phyloP scores from a whole-genome alignment of 2,888 invertebrate species.

The Apamea crenata region DNA sequence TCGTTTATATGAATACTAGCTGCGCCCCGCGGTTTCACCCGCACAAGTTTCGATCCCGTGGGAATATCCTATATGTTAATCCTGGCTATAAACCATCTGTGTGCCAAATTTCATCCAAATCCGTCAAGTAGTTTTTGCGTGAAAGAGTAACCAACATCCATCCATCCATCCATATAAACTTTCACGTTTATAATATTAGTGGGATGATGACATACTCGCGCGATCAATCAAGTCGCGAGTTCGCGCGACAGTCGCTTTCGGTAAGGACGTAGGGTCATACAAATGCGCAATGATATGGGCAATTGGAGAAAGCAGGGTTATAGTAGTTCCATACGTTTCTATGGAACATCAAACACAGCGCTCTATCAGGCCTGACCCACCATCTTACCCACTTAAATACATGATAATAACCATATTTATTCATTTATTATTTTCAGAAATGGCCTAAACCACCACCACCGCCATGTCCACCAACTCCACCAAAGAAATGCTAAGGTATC shows the following conservation, averaged over 20 bases:
- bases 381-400: neutral
- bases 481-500: conserved; percentile 9
- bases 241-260: neutral
- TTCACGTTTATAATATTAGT: too few species aligned
- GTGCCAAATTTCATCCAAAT: too few species aligned
- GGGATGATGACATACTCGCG: neutral
- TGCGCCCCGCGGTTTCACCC: too few species aligned
- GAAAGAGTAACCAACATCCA: too few species aligned
- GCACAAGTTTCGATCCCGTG: too few species aligned
- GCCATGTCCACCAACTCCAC: neutral
- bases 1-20: neutral
- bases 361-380: neutral
- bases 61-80: too few species aligned
- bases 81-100: too few species aligned
- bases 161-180: too few species aligned
- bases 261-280: neutral
- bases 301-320: neutral
- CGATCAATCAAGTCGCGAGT: neutral
- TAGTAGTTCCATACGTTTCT: neutral
- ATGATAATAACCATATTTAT: neutral
- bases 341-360: neutral
- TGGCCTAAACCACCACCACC: conserved; percentile 21
- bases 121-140: too few species aligned
- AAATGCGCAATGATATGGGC: neutral
- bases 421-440: conserved; percentile 21